Percentiles rank a stretch among this genome's conserved stretches.
Conservation (phyloP, 2,113 vertebrate species). For the Apeltes quadracus region DNA sequence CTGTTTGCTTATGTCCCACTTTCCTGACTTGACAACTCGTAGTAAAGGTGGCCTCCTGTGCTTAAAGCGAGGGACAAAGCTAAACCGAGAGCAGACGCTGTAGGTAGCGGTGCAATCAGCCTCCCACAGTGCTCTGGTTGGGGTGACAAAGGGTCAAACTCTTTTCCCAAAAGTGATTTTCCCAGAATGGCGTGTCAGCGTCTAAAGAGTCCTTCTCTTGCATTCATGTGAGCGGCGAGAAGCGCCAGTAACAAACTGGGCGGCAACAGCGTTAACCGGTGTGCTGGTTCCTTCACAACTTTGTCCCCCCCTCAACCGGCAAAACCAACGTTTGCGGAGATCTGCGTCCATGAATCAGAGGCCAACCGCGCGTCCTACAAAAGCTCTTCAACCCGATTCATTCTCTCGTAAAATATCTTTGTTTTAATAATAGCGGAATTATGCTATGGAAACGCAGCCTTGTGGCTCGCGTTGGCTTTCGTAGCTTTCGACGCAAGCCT, state of each 20-base stretch:
- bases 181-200: conserved; percentile 12
- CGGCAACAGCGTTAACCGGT: conserved; percentile 24
- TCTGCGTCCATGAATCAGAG: too few species aligned
- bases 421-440: too few species aligned
- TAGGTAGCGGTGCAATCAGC: not conserved
- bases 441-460: too few species aligned
- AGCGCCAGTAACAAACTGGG: conserved; percentile 28
- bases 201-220: conserved; percentile 10
- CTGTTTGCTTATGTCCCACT: conserved; percentile 26
- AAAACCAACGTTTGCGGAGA: too few species aligned
- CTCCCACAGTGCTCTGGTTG: not conserved
- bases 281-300: too few species aligned
- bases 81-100: not conserved
- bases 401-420: too few species aligned
- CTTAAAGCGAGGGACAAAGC: not conserved
- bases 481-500: too few species aligned
- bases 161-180: not conserved
- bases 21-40: conserved; percentile 41
- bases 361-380: too few species aligned
- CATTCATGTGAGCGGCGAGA: conserved; percentile 29
- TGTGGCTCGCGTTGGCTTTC: too few species aligned
- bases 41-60: conserved; percentile 31
- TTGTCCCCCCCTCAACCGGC: too few species aligned
- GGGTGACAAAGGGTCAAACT: not conserved
- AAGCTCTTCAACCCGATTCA: too few species aligned